Base-by-base conservation (phyloP, 2,888 invertebrate genomes). In the Ceraclea dissimilis region DNA sequence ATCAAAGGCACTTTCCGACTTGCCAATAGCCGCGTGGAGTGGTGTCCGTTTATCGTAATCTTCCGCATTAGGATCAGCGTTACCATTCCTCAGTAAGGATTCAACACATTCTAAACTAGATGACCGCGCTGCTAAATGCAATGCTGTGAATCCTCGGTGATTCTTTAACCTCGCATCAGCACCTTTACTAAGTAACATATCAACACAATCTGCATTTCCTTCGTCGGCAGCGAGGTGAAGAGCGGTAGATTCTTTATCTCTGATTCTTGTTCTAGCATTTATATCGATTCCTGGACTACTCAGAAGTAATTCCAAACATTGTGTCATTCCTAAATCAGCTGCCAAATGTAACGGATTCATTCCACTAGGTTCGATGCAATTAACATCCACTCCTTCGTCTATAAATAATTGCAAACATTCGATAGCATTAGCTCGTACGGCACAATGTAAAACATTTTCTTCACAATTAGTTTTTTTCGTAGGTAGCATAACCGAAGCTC, bases 201-300 rank as follows among this genome's bases (percentile, higher is more conserved):
- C 85, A 0, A 93, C 83, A 65, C 90, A 91, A 52, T 93, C 90
- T 11, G 81, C 81, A 67, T 89, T 89, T 1, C 93, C 92, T 56
- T 90, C 89, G 67, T 93, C 93, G 1, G 93, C 92, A 0, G 93
- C 92, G 61, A 93, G 74, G 74, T 94, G 94, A 54, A 92, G 67
- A 1, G 90, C 85, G 0, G 88, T 90, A 11, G 88, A 84, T 62
- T 87, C 86, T 64, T 88, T 85, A 56, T 86, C 87, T 4, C 84
- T 80, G 26, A 82, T 81, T 60, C 82, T 74, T 46, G 88, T 86
- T 60, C 83, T 78, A 0, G 83, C 81, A 65, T 90, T 83, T 1
- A 88, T 79, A 65, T 89, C 84, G 1, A 83, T 81, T 58, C 83
- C 80, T 49, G 89, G 85, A 4, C 85, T 83, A 63, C 87, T 86